A percentile compares a stretch with the other conserved stretches of the same genome.
phyloP scores from a whole-genome alignment of 1,140 invertebrate species.

The Trypoxylus dichotomus region DNA sequence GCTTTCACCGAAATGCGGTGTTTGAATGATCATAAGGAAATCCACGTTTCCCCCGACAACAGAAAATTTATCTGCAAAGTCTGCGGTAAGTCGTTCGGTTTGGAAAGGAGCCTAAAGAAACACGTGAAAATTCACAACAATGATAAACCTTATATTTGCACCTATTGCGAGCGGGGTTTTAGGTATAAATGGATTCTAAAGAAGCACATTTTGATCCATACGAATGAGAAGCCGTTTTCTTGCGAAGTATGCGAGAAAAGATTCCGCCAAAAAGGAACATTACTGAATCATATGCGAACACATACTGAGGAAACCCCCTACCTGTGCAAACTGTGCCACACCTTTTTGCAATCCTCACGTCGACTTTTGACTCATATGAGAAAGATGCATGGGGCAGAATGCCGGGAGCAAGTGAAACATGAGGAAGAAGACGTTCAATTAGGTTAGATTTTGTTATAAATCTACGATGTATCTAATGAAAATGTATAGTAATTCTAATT shows the following conservation, averaged over 20 bases:
- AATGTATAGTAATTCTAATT: too few species aligned
- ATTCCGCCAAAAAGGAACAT: constrained; percentile 52
- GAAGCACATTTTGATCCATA: constrained; percentile 49
- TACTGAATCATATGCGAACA: constrained; percentile 26
- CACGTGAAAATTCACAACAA: neutral
- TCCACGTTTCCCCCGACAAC: neutral
- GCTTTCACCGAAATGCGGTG: neutral
- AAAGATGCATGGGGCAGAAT: too few species aligned
- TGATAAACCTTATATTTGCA: neutral
- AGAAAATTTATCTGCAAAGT: neutral
- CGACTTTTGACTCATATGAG: too few species aligned
- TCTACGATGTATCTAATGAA: too few species aligned
- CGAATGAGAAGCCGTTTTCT: constrained; percentile 39
- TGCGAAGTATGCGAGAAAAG: constrained; percentile 65
- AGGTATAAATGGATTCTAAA: constrained; percentile 32
- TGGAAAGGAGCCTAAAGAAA: neutral
- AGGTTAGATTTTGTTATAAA: too few species aligned
- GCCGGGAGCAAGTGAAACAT: too few species aligned
- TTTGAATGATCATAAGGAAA: neutral
- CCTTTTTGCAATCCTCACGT: too few species aligned
- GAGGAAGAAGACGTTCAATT: too few species aligned
- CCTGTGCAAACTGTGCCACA: constrained; percentile 44
- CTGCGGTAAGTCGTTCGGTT: neutral
- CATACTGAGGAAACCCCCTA: constrained; percentile 46
- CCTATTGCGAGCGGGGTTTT: neutral